Base-by-base conservation (phyloP, 2,888 invertebrate species). In the Nemotelus nigrinus region DNA sequence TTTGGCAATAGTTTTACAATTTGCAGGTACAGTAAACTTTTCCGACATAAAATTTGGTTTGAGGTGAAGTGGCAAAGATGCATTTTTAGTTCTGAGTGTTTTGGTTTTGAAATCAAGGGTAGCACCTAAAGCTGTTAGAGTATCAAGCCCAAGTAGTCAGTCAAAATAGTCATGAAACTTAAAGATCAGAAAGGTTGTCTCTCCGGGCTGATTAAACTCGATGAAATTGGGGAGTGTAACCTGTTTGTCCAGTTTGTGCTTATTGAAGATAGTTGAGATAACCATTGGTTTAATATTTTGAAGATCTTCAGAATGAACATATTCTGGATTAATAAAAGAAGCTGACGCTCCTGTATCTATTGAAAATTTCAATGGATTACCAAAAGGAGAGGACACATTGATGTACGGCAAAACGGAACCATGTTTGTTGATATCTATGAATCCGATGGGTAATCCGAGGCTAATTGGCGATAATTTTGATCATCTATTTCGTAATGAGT, bases 401-500 rank as follows among this genome's bases (percentile, higher is more conserved):
- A 80, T 78, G 50, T 80, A 80, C 4, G 77, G 79, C 39, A 79
- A 72, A n/a, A 60, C 68, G n/a, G 78, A 77, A 1, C 77, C 76
- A 43, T 80, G 72, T 47, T 75, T 78, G 63, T 80, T 80, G 7
- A 79, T 43, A 44, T 80, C 80, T 77, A 80, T 44, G 70, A 78
- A 80, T 50, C 81, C 80, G 8, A 78, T 78, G 71, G 77, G 58
- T 79, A 77, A 25, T 76, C 67, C 58, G 80, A 80, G 81, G 79
- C 81, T 39, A 10, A 48, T 58, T n/a, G 45, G 39, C 3, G 67
- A 81, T 81, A 81, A 81, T 81, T 77, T 80, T 53, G 25, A 44
- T 79, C 78, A n/a, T n/a, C n/a, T n/a, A n/a, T n/a, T n/a, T n/a
- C n/a, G n/a, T n/a, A n/a, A n/a, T n/a, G 67, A 80, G 78, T 25